phyloP scores from a whole-genome alignment of 2,888 invertebrate species.

The Tetranychus piercei region DNA sequence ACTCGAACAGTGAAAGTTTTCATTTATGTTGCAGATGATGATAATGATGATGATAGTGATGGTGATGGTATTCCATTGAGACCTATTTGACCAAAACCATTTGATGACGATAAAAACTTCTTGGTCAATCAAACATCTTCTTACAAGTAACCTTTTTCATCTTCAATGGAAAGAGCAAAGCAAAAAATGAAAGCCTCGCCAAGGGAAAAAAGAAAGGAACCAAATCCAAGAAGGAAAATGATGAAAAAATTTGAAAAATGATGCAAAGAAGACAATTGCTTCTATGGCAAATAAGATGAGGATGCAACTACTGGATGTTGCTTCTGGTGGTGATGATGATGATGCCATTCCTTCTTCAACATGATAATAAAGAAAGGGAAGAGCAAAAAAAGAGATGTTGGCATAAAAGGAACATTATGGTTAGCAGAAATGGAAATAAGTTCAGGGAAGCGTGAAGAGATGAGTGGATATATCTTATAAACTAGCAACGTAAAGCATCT shows the following conservation, averaged over 20 bases:
- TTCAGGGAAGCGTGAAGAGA: conserved; percentile 8
- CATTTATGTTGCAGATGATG: not conserved
- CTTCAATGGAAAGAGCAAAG: not conserved
- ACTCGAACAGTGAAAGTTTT: not conserved
- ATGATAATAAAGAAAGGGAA: not conserved
- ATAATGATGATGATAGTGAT: not conserved
- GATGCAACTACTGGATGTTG: not conserved
- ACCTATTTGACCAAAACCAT: not conserved
- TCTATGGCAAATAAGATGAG: not conserved
- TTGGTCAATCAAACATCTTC: not conserved
- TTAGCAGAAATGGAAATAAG: conserved; percentile 7
- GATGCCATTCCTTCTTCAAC: not conserved
- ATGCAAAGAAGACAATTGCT: not conserved
- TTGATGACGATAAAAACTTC: not conserved
- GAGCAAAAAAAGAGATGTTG: not conserved
- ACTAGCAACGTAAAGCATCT: not conserved
- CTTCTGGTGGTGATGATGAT: no score
- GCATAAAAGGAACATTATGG: conserved; percentile 11
- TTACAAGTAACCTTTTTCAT: not conserved
- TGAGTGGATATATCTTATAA: not conserved
- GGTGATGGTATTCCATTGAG: not conserved
- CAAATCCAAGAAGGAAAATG: not conserved
- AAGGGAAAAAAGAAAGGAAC: not conserved
- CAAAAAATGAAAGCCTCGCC: not conserved
- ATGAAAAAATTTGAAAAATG: conserved; percentile 1